Evolutionary conservation across 64 coral and sea anemone genomes (phyloP).

Genomic region (Montipora efflorescens): DNA sequence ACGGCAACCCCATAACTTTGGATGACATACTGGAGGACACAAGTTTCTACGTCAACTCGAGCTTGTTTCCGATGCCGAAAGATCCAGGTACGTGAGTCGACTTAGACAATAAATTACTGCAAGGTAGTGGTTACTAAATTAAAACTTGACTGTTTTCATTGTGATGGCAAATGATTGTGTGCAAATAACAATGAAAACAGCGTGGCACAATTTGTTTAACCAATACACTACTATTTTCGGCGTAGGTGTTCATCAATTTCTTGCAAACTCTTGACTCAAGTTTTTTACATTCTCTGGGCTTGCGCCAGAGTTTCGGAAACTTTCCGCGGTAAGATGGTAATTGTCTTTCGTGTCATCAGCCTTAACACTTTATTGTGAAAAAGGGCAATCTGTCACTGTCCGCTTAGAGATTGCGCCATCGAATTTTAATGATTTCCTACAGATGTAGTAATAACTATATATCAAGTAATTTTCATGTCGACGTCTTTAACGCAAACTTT

Average conservation of each 20-base stretch:
- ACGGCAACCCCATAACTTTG: slow-evolving; percentile 21
- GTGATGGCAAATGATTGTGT: too few species aligned
- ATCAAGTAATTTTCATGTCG: background rate
- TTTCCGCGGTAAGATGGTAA: background rate
- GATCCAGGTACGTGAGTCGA: background rate
- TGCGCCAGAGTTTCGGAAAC: background rate
- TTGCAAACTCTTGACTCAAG: background rate
- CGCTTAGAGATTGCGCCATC: background rate
- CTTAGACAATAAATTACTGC: background rate
- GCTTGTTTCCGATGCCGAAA: background rate
- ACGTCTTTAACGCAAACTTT: background rate
- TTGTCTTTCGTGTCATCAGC: too few species aligned
- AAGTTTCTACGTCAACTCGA: slow-evolving; percentile 9
- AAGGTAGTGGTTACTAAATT: too few species aligned
- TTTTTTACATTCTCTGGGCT: background rate
- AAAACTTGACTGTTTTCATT: too few species aligned
- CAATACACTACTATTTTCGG: background rate
- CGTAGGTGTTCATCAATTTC: too few species aligned
- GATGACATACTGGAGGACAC: slow-evolving; percentile 31
- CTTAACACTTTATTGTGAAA: too few species aligned
- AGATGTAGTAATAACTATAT: background rate
- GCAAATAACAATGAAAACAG: too few species aligned
- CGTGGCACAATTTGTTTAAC: background rate
- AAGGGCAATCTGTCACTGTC: too few species aligned
- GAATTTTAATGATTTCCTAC: background rate